These are phyloP conservation scores for Neoniphon sammara DNA, from an alignment of 2,797 vertebrate species.

Conservation along the genomic window DNA sequence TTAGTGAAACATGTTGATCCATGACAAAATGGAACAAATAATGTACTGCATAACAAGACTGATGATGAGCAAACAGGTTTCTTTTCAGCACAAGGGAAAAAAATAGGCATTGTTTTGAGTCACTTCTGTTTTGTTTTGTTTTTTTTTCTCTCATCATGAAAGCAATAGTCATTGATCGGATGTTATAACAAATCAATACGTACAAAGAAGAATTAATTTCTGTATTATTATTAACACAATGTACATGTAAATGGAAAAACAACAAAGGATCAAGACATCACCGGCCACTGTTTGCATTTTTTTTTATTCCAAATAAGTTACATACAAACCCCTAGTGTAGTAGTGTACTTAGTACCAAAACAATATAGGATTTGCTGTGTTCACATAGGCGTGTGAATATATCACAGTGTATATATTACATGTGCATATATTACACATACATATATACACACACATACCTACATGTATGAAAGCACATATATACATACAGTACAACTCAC, in stretches of 20 bases:
- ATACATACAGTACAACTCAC: conserved; percentile 74
- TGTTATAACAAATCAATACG: conserved; percentile 76
- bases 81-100: conserved; percentile 48
- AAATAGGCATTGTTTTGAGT: conserved; percentile 22
- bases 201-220: conserved; percentile 66
- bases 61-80: conserved; percentile 56
- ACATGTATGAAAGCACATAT: conserved; percentile 68
- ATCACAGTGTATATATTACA: conserved; percentile 70
- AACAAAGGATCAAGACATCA: conserved; percentile 84
- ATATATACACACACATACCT: conserved; percentile 50
- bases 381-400: conserved; percentile 74
- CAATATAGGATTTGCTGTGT: conserved; percentile 85
- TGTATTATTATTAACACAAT: conserved; percentile 79
- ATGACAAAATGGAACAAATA: conserved; percentile 63
- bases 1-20: conserved; percentile 82
- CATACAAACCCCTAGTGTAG: conserved; percentile 84
- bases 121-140: conserved; percentile 12
- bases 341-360: conserved; percentile 93
- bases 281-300: conserved; percentile 76
- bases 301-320: conserved; percentile 84
- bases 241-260: conserved; percentile 78
- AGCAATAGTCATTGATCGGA: conserved; percentile 60
- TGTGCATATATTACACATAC: conserved; percentile 75
- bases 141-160: conserved; percentile 22
- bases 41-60: conserved; percentile 54